Evolutionary conservation across 2,888 invertebrate species (phyloP).

Genomic region (Leptura quadrifasciata): DNA sequence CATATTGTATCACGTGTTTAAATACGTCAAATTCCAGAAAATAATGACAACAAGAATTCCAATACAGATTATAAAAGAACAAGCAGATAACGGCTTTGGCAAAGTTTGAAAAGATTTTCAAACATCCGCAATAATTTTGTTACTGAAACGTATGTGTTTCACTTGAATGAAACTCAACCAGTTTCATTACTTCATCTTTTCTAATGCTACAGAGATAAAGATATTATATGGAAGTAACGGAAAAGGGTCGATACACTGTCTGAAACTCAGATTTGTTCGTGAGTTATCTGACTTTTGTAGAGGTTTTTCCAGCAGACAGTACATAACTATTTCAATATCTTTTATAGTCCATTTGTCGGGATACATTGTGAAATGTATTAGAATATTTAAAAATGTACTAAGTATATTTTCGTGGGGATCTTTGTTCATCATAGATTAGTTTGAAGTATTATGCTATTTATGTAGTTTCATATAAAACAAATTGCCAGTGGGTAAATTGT

Average conservation of each 20-base stretch:
- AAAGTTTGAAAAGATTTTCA: slow-evolving; percentile 9
- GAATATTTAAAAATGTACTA: not conserved
- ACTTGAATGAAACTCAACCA: not conserved
- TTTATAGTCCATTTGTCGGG: not conserved
- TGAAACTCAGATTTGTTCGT: slow-evolving; percentile 6
- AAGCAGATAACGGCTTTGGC: not conserved
- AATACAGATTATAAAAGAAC: not conserved
- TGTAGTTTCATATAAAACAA: no score
- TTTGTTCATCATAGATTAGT: not conserved
- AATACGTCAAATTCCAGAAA: not conserved
- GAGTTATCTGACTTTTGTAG: slow-evolving; percentile 15
- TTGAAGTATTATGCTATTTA: no score
- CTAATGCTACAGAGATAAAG: not conserved
- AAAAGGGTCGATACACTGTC: slow-evolving; percentile 4
- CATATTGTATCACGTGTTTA: no score
- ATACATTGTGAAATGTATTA: not conserved
- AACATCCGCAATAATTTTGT: not conserved
- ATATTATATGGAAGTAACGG: not conserved
- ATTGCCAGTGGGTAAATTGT: no score
- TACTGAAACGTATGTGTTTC: slow-evolving; percentile 17
- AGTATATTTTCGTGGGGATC: not conserved
- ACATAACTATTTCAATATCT: not conserved
- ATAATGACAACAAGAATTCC: not conserved
- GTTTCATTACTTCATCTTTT: slow-evolving; percentile 8
- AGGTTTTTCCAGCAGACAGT: slow-evolving; percentile 5